Evolutionary conservation across 2,113 vertebrate genomes (phyloP), one percentile per base, ranked within the genome.

Genomic region (Muscicapa adusta): DNA sequence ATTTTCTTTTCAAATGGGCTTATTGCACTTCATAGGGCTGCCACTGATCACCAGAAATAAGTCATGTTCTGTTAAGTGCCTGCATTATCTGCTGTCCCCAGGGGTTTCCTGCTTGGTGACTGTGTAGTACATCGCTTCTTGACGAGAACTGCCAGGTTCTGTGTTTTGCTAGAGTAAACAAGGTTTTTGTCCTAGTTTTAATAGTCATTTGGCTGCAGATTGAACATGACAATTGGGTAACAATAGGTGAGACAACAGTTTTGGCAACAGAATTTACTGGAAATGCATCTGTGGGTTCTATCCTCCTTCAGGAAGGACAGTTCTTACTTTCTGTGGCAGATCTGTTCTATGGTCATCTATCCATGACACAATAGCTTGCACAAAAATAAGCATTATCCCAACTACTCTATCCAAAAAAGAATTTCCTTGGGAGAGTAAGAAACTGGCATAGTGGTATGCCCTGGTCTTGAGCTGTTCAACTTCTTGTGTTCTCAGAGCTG

Each of bases 41-140:
- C 94, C 8, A 1, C 94, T 93, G 91, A 88, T 80, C 88, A 80
- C 88, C 47, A 96, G 88, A 94, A 94, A 83, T 51, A 56, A 78
- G 47, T 88, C 0, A 40, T 80, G 42, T 47, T 83, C 81, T 85
- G 81, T 58, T 94, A 89, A 75, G 85, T 79, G 62, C 82, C 71
- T 93, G 81, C 70, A 60, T 71, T 94, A 58, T 76, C 80, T 91
- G 56, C 56, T 82, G 1, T 82, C 42, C 36, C 62, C 5, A 8
- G 77, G 62, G 28, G 11, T 58, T 85, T 85, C n/a, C 29, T 0
- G 34, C 50, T 82, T 62, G 62, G 78, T 66, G 51, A 67, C 74
- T 75, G 2, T 51, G 58, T 85, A 60, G 78, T 77, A 60, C 33
- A 24, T 88, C 1, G 85, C 85, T 93, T 72, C 51, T 73, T 79